Percentiles rank a stretch among this genome's conserved stretches.
Evolutionary conservation across 2,113 vertebrate species (phyloP).

Genomic region (Engystomops pustulosus): DNA sequence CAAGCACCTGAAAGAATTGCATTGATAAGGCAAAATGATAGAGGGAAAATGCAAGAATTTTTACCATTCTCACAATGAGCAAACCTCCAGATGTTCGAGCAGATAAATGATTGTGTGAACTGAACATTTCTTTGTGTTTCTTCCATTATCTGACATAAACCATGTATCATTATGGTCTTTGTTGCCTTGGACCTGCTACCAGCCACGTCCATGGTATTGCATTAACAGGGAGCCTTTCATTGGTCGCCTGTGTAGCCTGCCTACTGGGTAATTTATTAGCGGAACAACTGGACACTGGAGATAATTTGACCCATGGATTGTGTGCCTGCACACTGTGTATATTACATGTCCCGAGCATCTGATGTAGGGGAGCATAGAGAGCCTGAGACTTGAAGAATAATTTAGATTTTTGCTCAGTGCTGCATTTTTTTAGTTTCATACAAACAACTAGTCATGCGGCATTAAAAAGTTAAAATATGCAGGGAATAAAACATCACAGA

Average conservation of each 20-base stretch:
- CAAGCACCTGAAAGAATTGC: neutral
- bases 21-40: neutral
- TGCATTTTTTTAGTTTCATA: neutral
- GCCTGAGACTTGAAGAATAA: neutral
- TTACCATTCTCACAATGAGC: neutral
- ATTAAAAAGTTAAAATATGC: conserved; percentile 14
- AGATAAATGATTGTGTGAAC: neutral
- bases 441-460: neutral
- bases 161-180: neutral
- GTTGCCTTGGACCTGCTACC: neutral
- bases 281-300: neutral
- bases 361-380: neutral
- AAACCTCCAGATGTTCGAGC: neutral
- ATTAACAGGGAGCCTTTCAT: neutral
- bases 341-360: neutral
- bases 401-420: neutral
- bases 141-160: conserved; percentile 8
- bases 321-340: neutral
- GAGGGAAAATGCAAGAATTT: neutral
- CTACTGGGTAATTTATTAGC: neutral
- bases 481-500: neutral
- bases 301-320: conserved; percentile 1
- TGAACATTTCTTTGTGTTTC: neutral
- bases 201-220: neutral
- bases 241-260: neutral